These are phyloP conservation scores for Azorinus chamasolen DNA, from an alignment of 2,888 invertebrate species.

Conservation along the genomic window DNA sequence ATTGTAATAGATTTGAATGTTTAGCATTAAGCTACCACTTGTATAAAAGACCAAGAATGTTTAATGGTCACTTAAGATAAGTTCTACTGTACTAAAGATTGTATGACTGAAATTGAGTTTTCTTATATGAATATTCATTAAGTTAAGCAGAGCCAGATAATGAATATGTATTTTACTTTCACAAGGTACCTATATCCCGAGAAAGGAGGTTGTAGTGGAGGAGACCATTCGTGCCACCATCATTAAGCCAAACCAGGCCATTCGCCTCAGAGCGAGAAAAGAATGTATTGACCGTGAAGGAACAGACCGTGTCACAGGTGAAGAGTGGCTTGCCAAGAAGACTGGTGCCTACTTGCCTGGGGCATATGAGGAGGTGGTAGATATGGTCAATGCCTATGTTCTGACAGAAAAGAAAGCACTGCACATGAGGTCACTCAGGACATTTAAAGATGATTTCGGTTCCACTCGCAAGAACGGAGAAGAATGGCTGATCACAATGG, in stretches of 20 bases:
- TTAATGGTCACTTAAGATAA: too few species aligned
- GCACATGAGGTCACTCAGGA: slow-evolving; percentile 86
- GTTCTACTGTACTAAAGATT: too few species aligned
- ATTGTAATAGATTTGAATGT: too few species aligned
- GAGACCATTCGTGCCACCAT: slow-evolving; percentile 86
- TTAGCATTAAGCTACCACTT: too few species aligned
- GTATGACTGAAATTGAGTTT: too few species aligned
- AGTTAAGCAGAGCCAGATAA: too few species aligned
- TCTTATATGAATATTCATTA: too few species aligned
- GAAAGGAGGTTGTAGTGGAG: slow-evolving; percentile 87
- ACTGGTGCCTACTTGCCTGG: slow-evolving; percentile 88
- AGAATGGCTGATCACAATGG: slow-evolving; percentile 87
- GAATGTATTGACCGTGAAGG: slow-evolving; percentile 86
- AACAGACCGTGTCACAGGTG: slow-evolving; percentile 82
- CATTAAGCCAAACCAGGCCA: slow-evolving; percentile 87
- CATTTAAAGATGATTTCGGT: slow-evolving; percentile 87
- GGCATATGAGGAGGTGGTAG: slow-evolving; percentile 87
- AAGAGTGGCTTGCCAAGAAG: slow-evolving; percentile 87
- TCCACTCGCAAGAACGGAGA: slow-evolving; percentile 87
- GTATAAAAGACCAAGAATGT: too few species aligned
- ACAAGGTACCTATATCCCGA: slow-evolving; percentile 87
- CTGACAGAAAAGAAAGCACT: slow-evolving; percentile 88
- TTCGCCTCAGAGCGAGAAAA: slow-evolving; percentile 86
- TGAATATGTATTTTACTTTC: too few species aligned
- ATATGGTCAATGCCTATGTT: slow-evolving; percentile 87